phyloP scores from a whole-genome alignment of 2,113 vertebrate species.

The Semnornis frantzii region DNA sequence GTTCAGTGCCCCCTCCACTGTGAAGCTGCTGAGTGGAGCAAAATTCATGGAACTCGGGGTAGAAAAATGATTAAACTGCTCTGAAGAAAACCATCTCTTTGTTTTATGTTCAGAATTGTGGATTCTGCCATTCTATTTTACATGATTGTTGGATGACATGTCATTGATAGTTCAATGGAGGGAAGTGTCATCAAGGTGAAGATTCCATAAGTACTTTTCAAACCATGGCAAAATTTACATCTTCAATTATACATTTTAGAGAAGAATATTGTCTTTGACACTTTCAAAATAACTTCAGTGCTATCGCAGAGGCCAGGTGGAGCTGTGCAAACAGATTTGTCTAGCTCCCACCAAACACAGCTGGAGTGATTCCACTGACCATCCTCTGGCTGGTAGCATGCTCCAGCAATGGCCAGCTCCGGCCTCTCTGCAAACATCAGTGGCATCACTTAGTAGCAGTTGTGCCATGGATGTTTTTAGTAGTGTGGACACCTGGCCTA shows the following conservation, averaged over 20 bases:
- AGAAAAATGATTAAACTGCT: slow-evolving; percentile 17
- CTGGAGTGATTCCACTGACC: too few species aligned
- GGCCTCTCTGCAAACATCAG: not conserved
- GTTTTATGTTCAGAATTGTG: not conserved
- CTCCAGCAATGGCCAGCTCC: not conserved
- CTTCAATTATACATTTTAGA: not conserved
- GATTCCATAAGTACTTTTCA: not conserved
- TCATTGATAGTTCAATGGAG: not conserved
- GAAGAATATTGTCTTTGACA: not conserved
- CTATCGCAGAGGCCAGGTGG: not conserved
- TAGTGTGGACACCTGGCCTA: not conserved
- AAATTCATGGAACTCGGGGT: not conserved
- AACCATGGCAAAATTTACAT: not conserved
- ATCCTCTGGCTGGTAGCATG: not conserved
- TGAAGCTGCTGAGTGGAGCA: slow-evolving; percentile 3
- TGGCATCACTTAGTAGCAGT: not conserved
- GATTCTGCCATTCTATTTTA: not conserved
- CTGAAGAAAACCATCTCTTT: not conserved
- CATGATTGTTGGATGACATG: not conserved
- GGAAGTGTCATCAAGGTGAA: not conserved
- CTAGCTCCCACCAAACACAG: not conserved
- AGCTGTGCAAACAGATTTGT: not conserved
- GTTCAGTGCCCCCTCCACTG: not conserved
- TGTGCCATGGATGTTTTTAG: not conserved
- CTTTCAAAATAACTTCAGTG: not conserved